phyloP scores from a whole-genome alignment of 2,113 vertebrate species.

The Rhinopomastus cyanomelas region DNA sequence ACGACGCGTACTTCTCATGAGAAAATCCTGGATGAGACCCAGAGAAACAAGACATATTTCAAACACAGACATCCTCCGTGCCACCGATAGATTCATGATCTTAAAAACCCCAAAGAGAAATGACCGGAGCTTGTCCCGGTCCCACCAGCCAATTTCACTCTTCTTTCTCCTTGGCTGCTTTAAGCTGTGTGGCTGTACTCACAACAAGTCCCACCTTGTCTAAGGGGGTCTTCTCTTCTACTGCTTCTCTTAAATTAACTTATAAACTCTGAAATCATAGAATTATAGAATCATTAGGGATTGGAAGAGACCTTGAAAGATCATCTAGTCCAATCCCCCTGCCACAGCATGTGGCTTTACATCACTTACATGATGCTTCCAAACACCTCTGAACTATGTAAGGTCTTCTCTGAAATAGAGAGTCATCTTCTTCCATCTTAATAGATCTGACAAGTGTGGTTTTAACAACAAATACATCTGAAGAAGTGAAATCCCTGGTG shows the following conservation, averaged over 20 bases:
- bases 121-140: not conserved
- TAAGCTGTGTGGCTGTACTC: not conserved
- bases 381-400: not conserved
- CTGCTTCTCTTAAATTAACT: no score
- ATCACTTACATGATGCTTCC: not conserved
- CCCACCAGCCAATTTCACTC: not conserved
- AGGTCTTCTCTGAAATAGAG: not conserved
- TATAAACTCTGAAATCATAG: no score
- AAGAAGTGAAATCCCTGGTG: not conserved
- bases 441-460: not conserved
- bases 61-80: not conserved
- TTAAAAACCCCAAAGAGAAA: slow-evolving; percentile 5
- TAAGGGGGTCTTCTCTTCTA: no score
- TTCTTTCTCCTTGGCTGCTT: not conserved
- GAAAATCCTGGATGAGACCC: not conserved
- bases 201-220: not conserved
- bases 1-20: slow-evolving; percentile 22
- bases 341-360: no score
- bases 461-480: not conserved
- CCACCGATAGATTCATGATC: not conserved
- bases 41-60: slow-evolving; percentile 30
- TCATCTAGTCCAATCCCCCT: no score
- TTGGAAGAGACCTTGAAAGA: no score
- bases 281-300: no score
- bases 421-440: not conserved